Percentiles rank a stretch among this genome's conserved stretches.
Conservation (phyloP, 2,113 vertebrate species). For the Heptranchias perlo region DNA sequence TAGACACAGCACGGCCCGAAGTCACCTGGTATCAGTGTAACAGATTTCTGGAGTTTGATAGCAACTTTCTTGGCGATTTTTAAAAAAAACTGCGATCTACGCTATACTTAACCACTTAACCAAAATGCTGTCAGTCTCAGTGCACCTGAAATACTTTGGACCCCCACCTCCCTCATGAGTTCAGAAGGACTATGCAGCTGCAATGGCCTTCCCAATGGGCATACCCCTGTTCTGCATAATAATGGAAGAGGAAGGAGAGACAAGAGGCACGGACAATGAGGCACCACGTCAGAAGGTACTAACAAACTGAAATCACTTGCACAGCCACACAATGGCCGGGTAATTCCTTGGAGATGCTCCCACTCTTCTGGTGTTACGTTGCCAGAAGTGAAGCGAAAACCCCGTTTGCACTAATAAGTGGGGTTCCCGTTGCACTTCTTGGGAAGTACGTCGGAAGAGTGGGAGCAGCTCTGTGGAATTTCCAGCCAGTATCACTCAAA, state of each 20-base stretch:
- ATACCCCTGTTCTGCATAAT: background rate
- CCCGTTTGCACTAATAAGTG: background rate
- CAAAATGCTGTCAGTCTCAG: background rate
- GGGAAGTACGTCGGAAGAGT: background rate
- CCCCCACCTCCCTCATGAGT: too few relatives aligned
- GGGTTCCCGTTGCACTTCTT: background rate
- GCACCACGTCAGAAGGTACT: background rate
- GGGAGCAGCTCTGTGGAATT: background rate
- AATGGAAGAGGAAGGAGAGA: background rate
- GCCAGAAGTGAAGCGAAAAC: background rate
- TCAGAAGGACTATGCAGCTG: background rate
- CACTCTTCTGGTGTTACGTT: background rate
- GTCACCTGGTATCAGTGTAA: background rate
- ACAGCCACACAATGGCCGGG: background rate
- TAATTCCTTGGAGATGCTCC: background rate
- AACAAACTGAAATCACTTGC: background rate
- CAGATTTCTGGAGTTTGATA: background rate
- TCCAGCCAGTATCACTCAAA: background rate
- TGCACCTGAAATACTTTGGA: background rate
- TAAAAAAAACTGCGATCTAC: background rate
- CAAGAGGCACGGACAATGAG: background rate
- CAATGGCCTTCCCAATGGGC: background rate
- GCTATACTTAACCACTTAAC: background rate
- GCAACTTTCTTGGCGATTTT: background rate
- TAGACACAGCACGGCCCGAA: background rate